Base-by-base conservation (phyloP, 2,113 vertebrate genomes). In the Mobula birostris region DNA sequence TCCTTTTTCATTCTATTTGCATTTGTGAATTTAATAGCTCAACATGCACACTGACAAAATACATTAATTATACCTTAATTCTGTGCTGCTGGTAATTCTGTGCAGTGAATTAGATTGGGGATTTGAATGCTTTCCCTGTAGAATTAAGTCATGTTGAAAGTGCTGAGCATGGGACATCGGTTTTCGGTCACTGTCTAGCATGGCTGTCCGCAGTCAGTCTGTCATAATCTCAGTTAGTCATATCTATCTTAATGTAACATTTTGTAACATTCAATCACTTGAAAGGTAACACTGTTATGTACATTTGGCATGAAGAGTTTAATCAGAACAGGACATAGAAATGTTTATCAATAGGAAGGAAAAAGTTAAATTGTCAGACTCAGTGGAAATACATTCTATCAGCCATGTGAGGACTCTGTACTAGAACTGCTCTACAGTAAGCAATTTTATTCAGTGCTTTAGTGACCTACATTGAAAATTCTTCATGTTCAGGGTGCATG, bases 131-230 rank as follows among this genome's bases (percentile, higher is more conserved):
- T 79, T 94, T 94, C 94, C 94, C 94, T 94, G 58, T 94, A 56
- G 94, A 94, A 94, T 82, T 78, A 56, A 94, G 29, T 66, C 74
- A 58, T 78, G 77, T 80, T 77, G 91, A 94, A 56, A 68, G 91
- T 61, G 48, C 77, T 94, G 94, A 82, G 94, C 94, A 68, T 94
- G 82, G 94, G 79, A 36, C 82, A 83, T 82, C 80, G 70, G 63
- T 87, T 4, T 2, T 95, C 94, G 87, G 94, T 96, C 95, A 95
- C 95, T 94, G 94, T 94, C 94, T 94, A 88, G 94, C 94, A 88
- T 76, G 94, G 17, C 92, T 83, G 94, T 94, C 94, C 94, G 95
- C 94, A 95, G 94, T 94, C 94, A 94, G 95, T 96, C 95, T 80
- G 94, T 96, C 95, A 95, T 21, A 48, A 48, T 32, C 56, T 82